Conservation (phyloP, 2,113 vertebrate species). For the Terrapene triunguis region DNA sequence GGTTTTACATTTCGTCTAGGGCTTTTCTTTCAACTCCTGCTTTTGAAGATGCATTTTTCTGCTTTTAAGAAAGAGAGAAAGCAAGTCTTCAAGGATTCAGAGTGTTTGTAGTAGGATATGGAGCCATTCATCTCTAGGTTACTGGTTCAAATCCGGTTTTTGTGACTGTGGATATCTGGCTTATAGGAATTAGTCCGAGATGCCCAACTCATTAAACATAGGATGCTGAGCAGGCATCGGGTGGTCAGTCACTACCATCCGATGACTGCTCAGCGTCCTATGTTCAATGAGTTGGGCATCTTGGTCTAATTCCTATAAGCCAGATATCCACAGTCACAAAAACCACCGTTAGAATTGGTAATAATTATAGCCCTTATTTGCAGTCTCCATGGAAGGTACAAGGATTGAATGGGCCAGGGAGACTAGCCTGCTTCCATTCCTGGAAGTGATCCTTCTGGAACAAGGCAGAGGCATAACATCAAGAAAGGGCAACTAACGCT, state of each 20-base stretch:
- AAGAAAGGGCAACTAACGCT: background rate
- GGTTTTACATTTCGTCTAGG: background rate
- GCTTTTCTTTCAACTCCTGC: background rate
- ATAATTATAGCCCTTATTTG: background rate
- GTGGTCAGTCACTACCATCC: background rate
- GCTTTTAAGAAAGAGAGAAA: background rate
- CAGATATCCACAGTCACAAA: background rate
- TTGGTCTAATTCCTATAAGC: background rate
- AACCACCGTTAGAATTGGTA: background rate
- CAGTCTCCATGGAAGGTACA: background rate
- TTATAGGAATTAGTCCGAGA: no score
- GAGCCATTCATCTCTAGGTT: background rate
- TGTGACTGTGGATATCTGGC: no score
- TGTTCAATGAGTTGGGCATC: background rate
- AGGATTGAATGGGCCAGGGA: background rate
- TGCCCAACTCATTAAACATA: no score
- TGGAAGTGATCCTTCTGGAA: background rate
- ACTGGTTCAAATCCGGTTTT: background rate
- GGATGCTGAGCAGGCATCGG: no score
- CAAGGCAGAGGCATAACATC: background rate
- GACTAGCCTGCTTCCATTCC: background rate
- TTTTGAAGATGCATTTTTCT: rapidly evolving
- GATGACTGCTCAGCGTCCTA: background rate
- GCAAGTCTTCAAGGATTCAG: background rate
- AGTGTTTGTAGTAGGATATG: rapidly evolving